Conservation (phyloP, 1,140 invertebrate genomes). For the Drosophila ficusphila region DNA sequence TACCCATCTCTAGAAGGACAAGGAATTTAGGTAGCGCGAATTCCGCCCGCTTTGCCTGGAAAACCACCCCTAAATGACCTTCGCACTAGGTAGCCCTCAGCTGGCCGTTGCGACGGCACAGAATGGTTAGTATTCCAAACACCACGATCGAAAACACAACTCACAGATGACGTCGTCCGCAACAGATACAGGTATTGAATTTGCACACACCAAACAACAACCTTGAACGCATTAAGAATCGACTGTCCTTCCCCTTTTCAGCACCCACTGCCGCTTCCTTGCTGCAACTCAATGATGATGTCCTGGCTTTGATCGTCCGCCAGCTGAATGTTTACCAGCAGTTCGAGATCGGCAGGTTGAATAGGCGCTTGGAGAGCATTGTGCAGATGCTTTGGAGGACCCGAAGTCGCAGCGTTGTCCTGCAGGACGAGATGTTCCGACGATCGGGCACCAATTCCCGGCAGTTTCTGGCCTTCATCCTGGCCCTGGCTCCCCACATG, state of each 20-base stretch:
- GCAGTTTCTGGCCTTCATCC: conserved; percentile 56
- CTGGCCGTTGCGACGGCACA: conserved; percentile 29
- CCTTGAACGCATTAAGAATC: conserved; percentile 13
- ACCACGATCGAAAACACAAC: conserved; percentile 28
- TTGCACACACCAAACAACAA: background rate
- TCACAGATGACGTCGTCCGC: conserved; percentile 53
- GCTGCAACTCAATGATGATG: conserved; percentile 72
- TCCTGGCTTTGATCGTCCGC: conserved; percentile 59
- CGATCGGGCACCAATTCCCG: conserved; percentile 22
- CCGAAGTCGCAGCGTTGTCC: conserved; percentile 49
- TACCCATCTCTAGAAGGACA: conserved; percentile 40
- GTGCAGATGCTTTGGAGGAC: conserved; percentile 66
- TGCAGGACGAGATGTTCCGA: conserved; percentile 50
- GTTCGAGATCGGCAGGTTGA: conserved; percentile 57
- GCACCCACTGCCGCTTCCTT: conserved; percentile 25
- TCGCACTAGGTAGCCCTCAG: conserved; percentile 45
- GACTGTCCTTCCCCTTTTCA: background rate
- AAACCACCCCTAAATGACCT: conserved; percentile 66
- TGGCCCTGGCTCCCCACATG: conserved; percentile 46
- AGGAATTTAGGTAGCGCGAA: conserved; percentile 39
- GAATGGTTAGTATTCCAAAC: conserved; percentile 51
- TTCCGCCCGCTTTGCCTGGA: conserved; percentile 35
- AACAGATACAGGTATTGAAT: conserved; percentile 47
- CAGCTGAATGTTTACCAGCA: conserved; percentile 65
- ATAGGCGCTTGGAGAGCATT: conserved; percentile 54